Evolutionary conservation across 2,113 vertebrate genomes (phyloP).

Genomic region (Brachyhypopomus gauderio): DNA sequence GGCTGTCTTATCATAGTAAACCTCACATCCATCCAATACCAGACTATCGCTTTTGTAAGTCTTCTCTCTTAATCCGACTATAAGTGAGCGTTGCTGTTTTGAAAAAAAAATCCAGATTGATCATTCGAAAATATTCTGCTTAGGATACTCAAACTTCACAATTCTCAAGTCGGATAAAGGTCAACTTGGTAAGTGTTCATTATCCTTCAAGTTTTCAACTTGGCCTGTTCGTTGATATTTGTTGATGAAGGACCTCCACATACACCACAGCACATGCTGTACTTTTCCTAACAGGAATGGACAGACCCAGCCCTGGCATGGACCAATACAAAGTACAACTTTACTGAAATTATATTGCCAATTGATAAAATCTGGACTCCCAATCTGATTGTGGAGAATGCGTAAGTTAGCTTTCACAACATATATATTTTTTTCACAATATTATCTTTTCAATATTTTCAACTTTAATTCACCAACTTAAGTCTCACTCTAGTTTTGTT

Average conservation of each 20-base stretch:
- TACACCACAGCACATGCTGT: not conserved
- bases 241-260: not conserved
- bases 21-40: conserved; percentile 62
- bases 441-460: too few relatives aligned
- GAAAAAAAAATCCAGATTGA: not conserved
- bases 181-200: conserved; percentile 58
- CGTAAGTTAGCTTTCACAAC: conserved; percentile 59
- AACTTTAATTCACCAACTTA: not conserved
- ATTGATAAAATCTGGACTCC: conserved; percentile 70
- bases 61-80: not conserved
- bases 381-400: conserved; percentile 66
- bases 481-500: not conserved
- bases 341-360: conserved; percentile 60
- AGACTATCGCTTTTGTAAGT: conserved; percentile 73
- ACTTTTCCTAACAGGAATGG: conserved; percentile 63
- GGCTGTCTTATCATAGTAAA: conserved; percentile 56
- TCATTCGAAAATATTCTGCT: not conserved
- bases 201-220: not conserved
- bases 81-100: too few relatives aligned
- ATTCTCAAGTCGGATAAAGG: conserved; percentile 58
- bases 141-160: conserved; percentile 69
- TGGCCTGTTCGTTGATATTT: too few relatives aligned
- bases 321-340: conserved; percentile 58
- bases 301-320: conserved; percentile 64
- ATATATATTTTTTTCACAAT: too few relatives aligned